Base-by-base conservation (phyloP, 2,888 invertebrate genomes). In the Nowickia ferox region DNA sequence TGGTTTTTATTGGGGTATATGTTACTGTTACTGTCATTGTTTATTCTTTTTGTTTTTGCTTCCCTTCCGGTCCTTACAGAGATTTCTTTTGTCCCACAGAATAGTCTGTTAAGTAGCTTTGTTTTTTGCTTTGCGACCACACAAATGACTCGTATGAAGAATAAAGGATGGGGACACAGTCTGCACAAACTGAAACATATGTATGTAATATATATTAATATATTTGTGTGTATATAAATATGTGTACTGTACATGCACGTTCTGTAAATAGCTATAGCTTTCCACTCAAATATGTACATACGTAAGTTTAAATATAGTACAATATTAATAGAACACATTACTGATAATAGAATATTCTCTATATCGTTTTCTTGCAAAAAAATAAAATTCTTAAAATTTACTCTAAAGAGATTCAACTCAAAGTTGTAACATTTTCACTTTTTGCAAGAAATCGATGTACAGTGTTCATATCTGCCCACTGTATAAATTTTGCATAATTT, bases 51-150 rank as follows among this genome's bases (percentile, higher is more conserved):
- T 46, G 22, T 68, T 66, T 15, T 59, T 71, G n/a, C 55, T 59
- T 6, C 17, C 8, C 19, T 63, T 61, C 38, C 1, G 17, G 72
- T 48, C 30, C 30, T 22, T 61, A 30, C 19, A n/a, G 51, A 2
- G 44, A 59, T n/a, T 15, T 51, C 61, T 53, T 61, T 63, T 81
- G 75, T 59, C 59, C 61, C 46, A 46, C 9, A 44, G 44, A 63
- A 72, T 19, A 81, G 72, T 74, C 81, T 51, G 44, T 63, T 85
- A 81, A 85, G 84, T 85, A 85, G 81, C 84, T 74, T 74, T n/a
- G n/a, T n/a, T 6, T 77, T 77, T 81, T 77, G 69, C 81, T 77
- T 72, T 68, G 17, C 61, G 11, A 80, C 84, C 15, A 74, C 75
- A 68, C 76, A 84, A 76, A 38, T 59, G 75, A 84, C 76, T 76